Evolutionary conservation across 2,888 invertebrate species (phyloP).

Genomic region (Trypoxylon attenuatum): DNA sequence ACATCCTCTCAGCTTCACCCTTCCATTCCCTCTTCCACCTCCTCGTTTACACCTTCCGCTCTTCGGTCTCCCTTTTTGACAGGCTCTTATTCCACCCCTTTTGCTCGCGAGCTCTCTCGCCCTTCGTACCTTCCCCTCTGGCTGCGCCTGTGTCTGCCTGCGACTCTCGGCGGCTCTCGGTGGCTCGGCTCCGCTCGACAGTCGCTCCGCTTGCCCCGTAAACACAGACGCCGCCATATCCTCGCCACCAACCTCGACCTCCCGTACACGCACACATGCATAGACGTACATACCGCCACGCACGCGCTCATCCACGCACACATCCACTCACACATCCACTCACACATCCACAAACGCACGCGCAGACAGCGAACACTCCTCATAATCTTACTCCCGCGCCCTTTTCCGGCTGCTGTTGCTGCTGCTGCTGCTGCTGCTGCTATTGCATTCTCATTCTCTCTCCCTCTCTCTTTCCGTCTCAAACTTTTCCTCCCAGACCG

Average conservation of each 20-base stretch:
- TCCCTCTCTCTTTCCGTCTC: not conserved
- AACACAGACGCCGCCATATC: too few relatives aligned
- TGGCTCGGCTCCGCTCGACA: not conserved
- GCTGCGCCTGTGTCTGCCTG: not conserved
- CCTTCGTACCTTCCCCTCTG: not conserved
- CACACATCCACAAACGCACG: not conserved
- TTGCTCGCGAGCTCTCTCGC: not conserved
- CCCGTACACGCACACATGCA: too few relatives aligned
- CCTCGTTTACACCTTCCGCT: not conserved
- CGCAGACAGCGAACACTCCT: not conserved
- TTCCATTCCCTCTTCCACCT: not conserved
- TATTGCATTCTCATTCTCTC: not conserved
- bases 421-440: not conserved
- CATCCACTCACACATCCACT: too few relatives aligned
- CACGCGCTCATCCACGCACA: too few relatives aligned
- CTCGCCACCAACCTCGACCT: not conserved
- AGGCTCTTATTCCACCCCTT: too few relatives aligned
- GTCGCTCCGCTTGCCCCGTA: not conserved
- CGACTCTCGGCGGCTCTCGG: not conserved
- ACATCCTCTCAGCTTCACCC: too few relatives aligned
- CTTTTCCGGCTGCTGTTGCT: not conserved
- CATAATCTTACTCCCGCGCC: not conserved
- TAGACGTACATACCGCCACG: not conserved
- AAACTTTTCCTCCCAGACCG: not conserved
- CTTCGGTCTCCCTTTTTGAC: not conserved